Conservation (phyloP, 2,113 vertebrate species). For the Xiphophorus couchianus region DNA sequence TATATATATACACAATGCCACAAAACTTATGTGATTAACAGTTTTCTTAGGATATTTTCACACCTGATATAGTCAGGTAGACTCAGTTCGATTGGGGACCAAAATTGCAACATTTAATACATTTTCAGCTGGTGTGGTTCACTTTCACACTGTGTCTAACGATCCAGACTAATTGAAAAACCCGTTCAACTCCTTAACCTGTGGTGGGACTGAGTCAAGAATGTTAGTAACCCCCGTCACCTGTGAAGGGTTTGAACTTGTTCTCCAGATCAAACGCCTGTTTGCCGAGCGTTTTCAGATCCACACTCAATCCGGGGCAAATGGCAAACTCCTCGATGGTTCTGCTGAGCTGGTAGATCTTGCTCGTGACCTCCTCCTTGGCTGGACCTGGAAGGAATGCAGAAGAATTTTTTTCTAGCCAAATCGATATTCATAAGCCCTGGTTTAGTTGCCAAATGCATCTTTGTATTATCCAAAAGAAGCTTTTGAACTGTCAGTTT, state of each 20-base stretch:
- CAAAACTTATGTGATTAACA: no score
- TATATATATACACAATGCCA: no score
- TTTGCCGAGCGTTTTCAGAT: constrained; percentile 89
- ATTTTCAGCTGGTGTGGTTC: no score
- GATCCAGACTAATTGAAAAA: no score
- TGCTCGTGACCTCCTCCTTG: constrained; percentile 86
- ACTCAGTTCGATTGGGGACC: no score
- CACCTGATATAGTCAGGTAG: no score
- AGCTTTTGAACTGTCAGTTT: constrained; percentile 17
- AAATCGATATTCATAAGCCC: not conserved
- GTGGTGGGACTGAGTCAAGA: no score
- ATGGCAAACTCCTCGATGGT: constrained; percentile 93
- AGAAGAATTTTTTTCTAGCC: not conserved
- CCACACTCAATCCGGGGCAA: constrained; percentile 91
- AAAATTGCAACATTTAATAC: no score
- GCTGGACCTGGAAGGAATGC: constrained; percentile 71
- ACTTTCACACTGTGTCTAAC: no score
- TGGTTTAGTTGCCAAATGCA: not conserved
- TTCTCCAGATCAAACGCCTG: constrained; percentile 97
- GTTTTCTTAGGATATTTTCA: no score
- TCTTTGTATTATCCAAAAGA: constrained; percentile 2
- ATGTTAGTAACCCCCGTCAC: constrained; percentile 59
- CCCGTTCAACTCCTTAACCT: no score
- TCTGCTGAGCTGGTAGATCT: constrained; percentile 97
- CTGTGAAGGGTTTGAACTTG: constrained; percentile 98